Evolutionary conservation across 2,797 vertebrate species (phyloP), one percentile per base, ranked within the genome.

Genomic region (Haliaeetus vocifer): DNA sequence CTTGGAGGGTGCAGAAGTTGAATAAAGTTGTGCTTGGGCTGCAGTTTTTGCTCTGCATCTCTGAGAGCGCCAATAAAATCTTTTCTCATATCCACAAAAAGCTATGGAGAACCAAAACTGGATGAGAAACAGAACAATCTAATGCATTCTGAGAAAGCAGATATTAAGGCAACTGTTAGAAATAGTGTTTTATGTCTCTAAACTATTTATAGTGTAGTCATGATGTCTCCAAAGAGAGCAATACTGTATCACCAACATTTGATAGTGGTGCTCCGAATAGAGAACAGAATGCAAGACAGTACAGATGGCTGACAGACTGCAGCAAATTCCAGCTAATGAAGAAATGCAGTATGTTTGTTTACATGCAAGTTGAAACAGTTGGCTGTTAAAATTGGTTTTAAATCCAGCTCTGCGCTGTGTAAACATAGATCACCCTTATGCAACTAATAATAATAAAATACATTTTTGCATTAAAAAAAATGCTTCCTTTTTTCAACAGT

Each of bases 281-380:
- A 89, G 95, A 94, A 49, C 95, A 95, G 95, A 91, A 92, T 93
- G 92, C 94, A 97, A 96, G 94, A 95, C 96, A 89, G 94, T 96
- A 90, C 95, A 97, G 96, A 96, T 97, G 95, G 96, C 95, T 96
- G 96, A 95, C 95, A 97, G 95, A 95, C 96, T 97, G 96, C 95
- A 97, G 96, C 94, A 97, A 97, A 95, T 96, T 96, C 93, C 92
- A 97, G 93, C 94, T 97, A 96, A 97, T 96, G 95, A 95, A 96
- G 92, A 96, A 97, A 97, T 97, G 94, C 96, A 96, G 94, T 89
- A 94, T 96, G 94, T 96, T 97, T 96, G 93, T 97, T 97, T 97
- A 94, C 79, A 52, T 92, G 95, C 81, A 91, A 68, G 68, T 91
- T 91, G 86, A 93, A 97, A 89, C 88, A 94, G 84, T 96, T 97